These are phyloP conservation scores for Hemichromis elongatus DNA, from an alignment of 2,113 vertebrate species.

Conservation along the genomic window DNA sequence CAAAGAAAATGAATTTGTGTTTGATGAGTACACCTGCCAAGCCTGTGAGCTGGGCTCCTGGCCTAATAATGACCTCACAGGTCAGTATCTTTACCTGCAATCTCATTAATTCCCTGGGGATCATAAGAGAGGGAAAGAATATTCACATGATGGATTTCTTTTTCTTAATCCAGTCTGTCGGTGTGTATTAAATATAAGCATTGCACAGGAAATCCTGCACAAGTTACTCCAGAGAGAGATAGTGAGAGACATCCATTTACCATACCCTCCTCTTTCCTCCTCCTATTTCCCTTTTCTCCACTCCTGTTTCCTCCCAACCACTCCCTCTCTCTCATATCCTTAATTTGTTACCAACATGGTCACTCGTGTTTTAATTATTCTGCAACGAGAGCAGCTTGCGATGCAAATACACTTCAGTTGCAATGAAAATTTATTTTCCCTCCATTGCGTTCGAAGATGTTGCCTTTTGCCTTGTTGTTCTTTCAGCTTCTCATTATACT, in stretches of 20 bases:
- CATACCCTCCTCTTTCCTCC: neutral
- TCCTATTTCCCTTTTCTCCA: neutral
- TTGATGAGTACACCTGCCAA: slow-evolving; percentile 94
- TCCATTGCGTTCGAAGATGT: slow-evolving; percentile 24
- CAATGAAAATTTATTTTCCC: slow-evolving; percentile 40
- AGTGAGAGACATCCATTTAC: neutral
- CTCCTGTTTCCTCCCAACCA: neutral
- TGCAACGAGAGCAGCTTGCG: slow-evolving; percentile 39
- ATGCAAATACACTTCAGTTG: slow-evolving; percentile 44
- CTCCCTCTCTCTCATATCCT: neutral
- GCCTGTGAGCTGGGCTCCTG: slow-evolving; percentile 93
- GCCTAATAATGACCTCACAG: slow-evolving; percentile 90
- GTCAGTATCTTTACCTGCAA: slow-evolving; percentile 60
- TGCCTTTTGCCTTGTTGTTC: slow-evolving; percentile 51
- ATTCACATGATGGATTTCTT: neutral
- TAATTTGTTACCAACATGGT: slow-evolving; percentile 38
- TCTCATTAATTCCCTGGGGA: neutral
- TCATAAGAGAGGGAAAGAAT: neutral
- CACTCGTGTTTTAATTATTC: slow-evolving; percentile 55
- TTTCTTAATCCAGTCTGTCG: neutral
- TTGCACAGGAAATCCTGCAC: neutral
- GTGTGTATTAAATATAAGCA: neutral
- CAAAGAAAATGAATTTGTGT: slow-evolving; percentile 96
- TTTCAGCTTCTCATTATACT: slow-evolving; percentile 62
- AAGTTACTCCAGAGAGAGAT: neutral